Evolutionary conservation across 2,797 vertebrate species (phyloP).

Genomic region (Cryptoblepharus egeriae): DNA sequence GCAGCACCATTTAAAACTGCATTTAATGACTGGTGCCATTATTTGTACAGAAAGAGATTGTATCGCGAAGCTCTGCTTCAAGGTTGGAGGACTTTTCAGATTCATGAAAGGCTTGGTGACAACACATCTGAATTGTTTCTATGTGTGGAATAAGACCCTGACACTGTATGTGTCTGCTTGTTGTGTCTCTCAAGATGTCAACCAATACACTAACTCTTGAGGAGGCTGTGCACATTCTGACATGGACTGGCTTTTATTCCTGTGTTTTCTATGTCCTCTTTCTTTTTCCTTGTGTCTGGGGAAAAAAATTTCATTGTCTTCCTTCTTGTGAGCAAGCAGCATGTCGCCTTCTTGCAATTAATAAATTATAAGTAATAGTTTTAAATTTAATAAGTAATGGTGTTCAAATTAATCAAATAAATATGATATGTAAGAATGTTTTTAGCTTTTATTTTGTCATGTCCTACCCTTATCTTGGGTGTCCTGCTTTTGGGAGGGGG

Average conservation of each 20-base stretch:
- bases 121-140: neutral
- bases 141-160: neutral
- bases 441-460: no score
- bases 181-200: neutral
- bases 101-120: rapidly evolving
- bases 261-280: neutral
- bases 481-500: no score
- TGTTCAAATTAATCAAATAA: no score
- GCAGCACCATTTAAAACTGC: constrained; percentile 43
- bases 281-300: no score
- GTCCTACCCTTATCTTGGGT: no score
- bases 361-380: no score
- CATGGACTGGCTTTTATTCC: neutral
- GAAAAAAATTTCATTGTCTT: no score
- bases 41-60: constrained; percentile 35
- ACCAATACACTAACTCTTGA: neutral
- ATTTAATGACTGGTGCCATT: constrained; percentile 53
- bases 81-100: neutral
- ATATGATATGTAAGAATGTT: no score
- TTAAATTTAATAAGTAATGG: no score
- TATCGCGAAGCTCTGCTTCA: constrained; percentile 26
- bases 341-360: no score
- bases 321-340: no score
- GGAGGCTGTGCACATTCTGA: neutral
- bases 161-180: neutral